Conservation (phyloP, 2,797 vertebrate genomes). For the Gymnoscopelus braueri region DNA sequence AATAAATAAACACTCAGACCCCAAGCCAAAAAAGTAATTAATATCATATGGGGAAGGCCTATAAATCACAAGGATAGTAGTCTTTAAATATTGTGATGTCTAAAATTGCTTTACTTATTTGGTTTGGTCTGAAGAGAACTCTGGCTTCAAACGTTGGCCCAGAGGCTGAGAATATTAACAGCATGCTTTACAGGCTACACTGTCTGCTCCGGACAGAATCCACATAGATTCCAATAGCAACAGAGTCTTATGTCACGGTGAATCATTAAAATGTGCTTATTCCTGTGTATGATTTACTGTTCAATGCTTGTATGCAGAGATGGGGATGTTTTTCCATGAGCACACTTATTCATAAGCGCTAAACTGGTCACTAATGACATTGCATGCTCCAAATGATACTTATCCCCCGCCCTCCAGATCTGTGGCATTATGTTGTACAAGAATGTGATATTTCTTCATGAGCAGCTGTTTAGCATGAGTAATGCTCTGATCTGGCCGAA, state of each 20-base stretch:
- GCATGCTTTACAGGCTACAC: constrained; percentile 52
- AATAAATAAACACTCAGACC: constrained; percentile 87
- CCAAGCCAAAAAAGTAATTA: constrained; percentile 91
- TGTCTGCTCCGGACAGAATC: constrained; percentile 34
- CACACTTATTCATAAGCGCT: constrained; percentile 4
- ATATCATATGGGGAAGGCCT: constrained; percentile 86
- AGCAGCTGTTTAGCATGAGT: constrained; percentile 15
- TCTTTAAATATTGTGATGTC: constrained; percentile 82
- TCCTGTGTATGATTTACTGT: not conserved
- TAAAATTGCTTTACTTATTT: constrained; percentile 70
- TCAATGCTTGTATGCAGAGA: not conserved
- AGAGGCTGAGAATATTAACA: constrained; percentile 22
- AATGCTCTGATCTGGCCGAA: constrained; percentile 48
- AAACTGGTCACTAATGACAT: constrained; percentile 7
- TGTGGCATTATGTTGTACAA: constrained; percentile 11
- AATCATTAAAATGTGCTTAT: constrained; percentile 1
- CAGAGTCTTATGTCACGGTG: constrained; percentile 2
- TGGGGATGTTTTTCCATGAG: constrained; percentile 4
- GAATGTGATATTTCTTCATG: constrained; percentile 36
- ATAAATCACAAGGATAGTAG: constrained; percentile 87
- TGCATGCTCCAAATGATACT: constrained; percentile 34
- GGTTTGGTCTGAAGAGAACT: constrained; percentile 57
- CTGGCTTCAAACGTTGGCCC: constrained; percentile 59
- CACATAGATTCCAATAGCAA: constrained; percentile 34
- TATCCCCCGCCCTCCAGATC: constrained; percentile 9